Conservation (phyloP, 1,140 invertebrate species). For the Brachionus koreanus region DNA sequence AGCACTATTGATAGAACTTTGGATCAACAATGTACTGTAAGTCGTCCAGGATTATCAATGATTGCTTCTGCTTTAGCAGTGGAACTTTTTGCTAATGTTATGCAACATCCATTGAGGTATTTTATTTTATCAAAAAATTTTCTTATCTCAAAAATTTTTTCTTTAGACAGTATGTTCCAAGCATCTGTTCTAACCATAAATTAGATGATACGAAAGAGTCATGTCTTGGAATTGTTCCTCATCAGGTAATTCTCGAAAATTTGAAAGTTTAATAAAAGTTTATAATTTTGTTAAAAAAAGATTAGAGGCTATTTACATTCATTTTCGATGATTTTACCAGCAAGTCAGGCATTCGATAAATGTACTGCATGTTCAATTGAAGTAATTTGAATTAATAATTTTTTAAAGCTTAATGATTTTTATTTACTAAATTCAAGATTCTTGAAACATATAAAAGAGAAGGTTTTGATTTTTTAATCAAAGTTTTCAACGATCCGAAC, state of each 20-base stretch:
- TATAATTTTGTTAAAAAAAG: background rate
- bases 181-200: background rate
- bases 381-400: constrained; percentile 51
- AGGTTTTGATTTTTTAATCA: constrained; percentile 73
- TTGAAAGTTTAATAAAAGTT: background rate
- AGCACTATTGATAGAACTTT: constrained; percentile 72
- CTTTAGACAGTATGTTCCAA: background rate
- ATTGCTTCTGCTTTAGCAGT: constrained; percentile 84
- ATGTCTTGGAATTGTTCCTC: constrained; percentile 72
- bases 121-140: background rate
- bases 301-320: constrained; percentile 43
- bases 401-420: background rate
- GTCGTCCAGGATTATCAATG: constrained; percentile 84
- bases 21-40: constrained; percentile 98
- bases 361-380: constrained; percentile 82
- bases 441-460: constrained; percentile 66
- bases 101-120: constrained; percentile 77
- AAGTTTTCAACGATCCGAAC: constrained; percentile 76
- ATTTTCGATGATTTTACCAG: constrained; percentile 70
- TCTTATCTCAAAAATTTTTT: background rate
- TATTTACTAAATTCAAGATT: constrained; percentile 60
- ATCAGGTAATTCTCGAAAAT: constrained; percentile 63
- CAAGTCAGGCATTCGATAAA: constrained; percentile 75
- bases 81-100: constrained; percentile 78
- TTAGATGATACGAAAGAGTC: background rate